Percentiles rank a stretch among this genome's conserved stretches.
Conservation (phyloP, 2,888 invertebrate genomes). For the Drosophila mulleri region DNA sequence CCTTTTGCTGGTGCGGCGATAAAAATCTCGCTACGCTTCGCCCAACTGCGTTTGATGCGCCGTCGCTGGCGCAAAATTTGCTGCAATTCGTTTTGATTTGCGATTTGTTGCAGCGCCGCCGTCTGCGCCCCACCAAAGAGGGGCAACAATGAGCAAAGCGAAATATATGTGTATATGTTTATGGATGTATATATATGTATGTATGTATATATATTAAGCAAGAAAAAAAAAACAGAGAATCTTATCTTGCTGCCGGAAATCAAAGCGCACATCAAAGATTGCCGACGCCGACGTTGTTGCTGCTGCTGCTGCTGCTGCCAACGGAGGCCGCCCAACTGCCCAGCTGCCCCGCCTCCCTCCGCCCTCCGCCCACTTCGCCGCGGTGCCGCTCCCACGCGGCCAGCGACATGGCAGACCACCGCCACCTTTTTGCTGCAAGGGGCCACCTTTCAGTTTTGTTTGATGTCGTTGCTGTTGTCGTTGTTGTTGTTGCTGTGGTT, state of each 20-base stretch:
- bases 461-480: slow-evolving; percentile 56
- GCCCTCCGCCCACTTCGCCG: slow-evolving; percentile 7
- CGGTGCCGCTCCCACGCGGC: slow-evolving; percentile 41
- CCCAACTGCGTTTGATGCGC: slow-evolving; percentile 52
- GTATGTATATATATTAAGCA: background rate
- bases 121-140: background rate
- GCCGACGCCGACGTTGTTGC: slow-evolving; percentile 53
- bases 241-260: slow-evolving; percentile 82
- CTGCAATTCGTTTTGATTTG: slow-evolving; percentile 74
- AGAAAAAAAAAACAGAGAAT: slow-evolving; percentile 45
- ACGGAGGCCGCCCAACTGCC: slow-evolving; percentile 44
- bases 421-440: slow-evolving; percentile 24
- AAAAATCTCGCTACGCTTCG: slow-evolving; percentile 62
- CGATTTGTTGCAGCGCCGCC: slow-evolving; percentile 45
- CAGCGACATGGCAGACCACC: slow-evolving; percentile 29
- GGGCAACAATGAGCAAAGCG: slow-evolving; percentile 23
- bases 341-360: slow-evolving; percentile 13
- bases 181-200: background rate
- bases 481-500: slow-evolving; percentile 26
- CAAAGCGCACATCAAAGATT: slow-evolving; percentile 81
- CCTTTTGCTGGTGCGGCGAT: slow-evolving; percentile 53
- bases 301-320: slow-evolving; percentile 44
- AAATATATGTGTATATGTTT: background rate
- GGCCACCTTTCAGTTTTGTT: slow-evolving; percentile 64
- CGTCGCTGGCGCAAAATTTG: slow-evolving; percentile 53